phyloP scores from a whole-genome alignment of 2,888 invertebrate genomes.

The Venusia cambrica region DNA sequence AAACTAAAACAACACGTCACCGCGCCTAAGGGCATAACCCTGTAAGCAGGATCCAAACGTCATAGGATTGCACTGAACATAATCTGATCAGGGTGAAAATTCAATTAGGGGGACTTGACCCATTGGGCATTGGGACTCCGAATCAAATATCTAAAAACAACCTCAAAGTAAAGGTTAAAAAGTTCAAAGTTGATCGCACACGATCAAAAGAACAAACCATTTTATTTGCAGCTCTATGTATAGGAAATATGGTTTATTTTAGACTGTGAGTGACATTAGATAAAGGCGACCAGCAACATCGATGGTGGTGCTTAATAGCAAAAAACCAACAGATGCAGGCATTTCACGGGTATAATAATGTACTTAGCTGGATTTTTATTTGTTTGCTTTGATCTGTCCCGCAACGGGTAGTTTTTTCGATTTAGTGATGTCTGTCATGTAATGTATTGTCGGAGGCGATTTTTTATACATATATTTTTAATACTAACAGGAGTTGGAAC shows the following conservation, averaged over 20 bases:
- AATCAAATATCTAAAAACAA: constrained; percentile 17
- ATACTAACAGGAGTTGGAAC: too few relatives aligned
- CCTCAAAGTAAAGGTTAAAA: constrained; percentile 12
- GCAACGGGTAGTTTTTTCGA: constrained; percentile 36
- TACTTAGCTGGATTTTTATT: constrained; percentile 74
- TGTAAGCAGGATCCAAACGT: constrained; percentile 41
- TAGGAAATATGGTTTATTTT: constrained; percentile 9
- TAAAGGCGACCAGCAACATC: constrained; percentile 58
- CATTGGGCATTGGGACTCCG: constrained; percentile 37
- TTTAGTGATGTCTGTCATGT: constrained; percentile 11
- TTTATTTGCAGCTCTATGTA: constrained; percentile 3
- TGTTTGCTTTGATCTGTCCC: constrained; percentile 67
- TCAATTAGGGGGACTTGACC: constrained; percentile 74
- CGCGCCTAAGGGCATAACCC: constrained; percentile 38
- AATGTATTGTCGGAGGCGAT: too few relatives aligned
- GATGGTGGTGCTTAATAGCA: constrained; percentile 76
- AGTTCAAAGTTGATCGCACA: constrained; percentile 7
- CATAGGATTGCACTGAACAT: constrained; percentile 58
- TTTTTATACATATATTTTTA: too few relatives aligned
- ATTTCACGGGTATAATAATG: constrained; percentile 80
- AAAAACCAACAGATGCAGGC: constrained; percentile 78
- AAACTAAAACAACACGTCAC: constrained; percentile 32
- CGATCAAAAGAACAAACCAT: background rate
- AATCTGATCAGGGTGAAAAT: constrained; percentile 74
- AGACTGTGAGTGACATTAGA: constrained; percentile 1